Conservation (phyloP, 2,113 vertebrate species). For the Psilopogon haemacephalus region DNA sequence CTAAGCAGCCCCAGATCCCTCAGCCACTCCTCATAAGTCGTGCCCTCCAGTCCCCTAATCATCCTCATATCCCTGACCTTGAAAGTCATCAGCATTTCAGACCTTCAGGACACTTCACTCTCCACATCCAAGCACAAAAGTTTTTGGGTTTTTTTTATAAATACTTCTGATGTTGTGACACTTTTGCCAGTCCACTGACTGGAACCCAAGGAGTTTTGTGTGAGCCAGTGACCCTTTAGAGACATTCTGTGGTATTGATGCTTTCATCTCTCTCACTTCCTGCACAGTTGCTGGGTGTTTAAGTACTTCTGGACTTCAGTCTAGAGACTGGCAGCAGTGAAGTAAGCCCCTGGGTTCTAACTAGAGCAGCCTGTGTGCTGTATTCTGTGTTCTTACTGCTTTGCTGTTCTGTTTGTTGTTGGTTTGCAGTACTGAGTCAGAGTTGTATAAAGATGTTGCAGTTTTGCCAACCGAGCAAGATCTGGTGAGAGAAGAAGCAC, state of each 20-base stretch:
- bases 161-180: neutral
- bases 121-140: neutral
- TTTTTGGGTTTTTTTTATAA: neutral
- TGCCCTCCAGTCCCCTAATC: too few relatives aligned
- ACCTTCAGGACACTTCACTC: neutral
- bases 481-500: slow-evolving; percentile 92
- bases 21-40: too few relatives aligned
- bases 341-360: neutral
- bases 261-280: neutral
- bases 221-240: neutral
- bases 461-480: slow-evolving; percentile 88
- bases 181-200: neutral
- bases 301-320: neutral
- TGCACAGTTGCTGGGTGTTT: neutral
- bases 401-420: neutral
- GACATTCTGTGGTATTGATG: neutral
- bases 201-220: neutral
- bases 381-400: neutral
- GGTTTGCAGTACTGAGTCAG: slow-evolving; percentile 79
- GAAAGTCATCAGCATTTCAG: neutral
- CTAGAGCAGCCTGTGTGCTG: neutral
- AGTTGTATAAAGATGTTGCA: slow-evolving; percentile 86
- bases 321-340: neutral
- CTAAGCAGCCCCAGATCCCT: too few relatives aligned
- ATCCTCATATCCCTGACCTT: too few relatives aligned